A percentile compares a stretch with the other conserved stretches of the same genome.
phyloP scores from a whole-genome alignment of 2,113 vertebrate genomes.

The Pomatorhinus ruficollis region DNA sequence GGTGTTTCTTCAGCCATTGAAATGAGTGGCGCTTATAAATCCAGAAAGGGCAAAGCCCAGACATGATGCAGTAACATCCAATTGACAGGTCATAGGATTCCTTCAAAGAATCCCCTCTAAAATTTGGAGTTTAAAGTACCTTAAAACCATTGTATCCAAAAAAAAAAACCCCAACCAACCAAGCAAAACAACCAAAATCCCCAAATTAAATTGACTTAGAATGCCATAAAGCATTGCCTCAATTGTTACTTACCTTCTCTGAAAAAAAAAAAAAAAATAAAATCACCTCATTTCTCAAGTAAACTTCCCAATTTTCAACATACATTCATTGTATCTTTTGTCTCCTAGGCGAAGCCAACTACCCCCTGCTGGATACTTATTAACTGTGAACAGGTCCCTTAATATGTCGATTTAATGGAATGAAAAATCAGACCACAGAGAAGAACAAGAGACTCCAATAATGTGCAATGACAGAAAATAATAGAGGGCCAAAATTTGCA shows the following conservation, averaged over 20 bases:
- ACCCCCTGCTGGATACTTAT: fast-evolving
- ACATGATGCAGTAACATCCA: background rate
- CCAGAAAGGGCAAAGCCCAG: background rate
- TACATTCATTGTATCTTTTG: background rate
- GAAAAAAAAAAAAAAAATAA: background rate
- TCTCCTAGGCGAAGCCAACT: background rate
- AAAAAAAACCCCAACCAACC: background rate
- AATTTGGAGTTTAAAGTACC: background rate
- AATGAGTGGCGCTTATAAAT: background rate
- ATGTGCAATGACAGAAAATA: background rate
- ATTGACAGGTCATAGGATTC: background rate
- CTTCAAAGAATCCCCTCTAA: background rate
- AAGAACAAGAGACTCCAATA: background rate
- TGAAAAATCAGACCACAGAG: background rate
- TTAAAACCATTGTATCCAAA: background rate
- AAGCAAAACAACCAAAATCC: background rate
- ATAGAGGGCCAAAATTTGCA: background rate
- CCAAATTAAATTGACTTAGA: background rate
- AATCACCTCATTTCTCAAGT: background rate
- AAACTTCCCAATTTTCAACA: background rate
- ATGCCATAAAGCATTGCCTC: background rate
- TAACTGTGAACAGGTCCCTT: background rate
- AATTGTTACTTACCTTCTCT: background rate
- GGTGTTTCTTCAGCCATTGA: background rate
- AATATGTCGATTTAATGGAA: background rate